Evolutionary conservation across 2,888 invertebrate species (phyloP).

Genomic region (Andrena bicolor): DNA sequence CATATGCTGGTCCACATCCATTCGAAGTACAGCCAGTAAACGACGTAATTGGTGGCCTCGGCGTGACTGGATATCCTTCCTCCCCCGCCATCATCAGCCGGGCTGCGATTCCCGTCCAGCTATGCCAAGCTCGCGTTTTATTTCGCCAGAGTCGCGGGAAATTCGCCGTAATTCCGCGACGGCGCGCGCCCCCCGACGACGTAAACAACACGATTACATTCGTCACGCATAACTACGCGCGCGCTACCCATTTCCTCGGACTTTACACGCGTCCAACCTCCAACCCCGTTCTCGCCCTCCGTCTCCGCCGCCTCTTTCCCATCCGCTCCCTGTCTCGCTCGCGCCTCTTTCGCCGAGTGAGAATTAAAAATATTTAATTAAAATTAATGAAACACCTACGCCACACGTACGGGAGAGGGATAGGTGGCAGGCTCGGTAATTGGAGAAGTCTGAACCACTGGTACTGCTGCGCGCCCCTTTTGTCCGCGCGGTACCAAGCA

Average conservation of each 20-base stretch:
- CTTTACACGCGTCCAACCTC: background rate
- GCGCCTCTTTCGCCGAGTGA: slow-evolving; percentile 33
- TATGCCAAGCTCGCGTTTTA: background rate
- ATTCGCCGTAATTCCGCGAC: slow-evolving; percentile 18
- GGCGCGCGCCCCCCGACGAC: background rate
- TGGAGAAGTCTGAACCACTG: slow-evolving; percentile 76
- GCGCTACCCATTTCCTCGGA: slow-evolving; percentile 8
- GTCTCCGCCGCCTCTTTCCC: slow-evolving; percentile 12
- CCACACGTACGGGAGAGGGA: slow-evolving; percentile 62
- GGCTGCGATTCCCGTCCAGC: background rate
- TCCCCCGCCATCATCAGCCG: background rate
- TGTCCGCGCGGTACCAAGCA: slow-evolving; percentile 50
- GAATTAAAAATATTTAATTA: slow-evolving; percentile 81
- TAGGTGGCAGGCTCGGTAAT: slow-evolving; percentile 71
- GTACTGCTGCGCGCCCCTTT: slow-evolving; percentile 54
- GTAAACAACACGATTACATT: slow-evolving; percentile 45
- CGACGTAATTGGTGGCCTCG: slow-evolving; percentile 22
- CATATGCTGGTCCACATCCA: background rate
- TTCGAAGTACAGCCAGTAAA: slow-evolving; percentile 14
- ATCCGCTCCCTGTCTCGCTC: background rate
- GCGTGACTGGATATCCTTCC: background rate
- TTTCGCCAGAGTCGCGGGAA: background rate
- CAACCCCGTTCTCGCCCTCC: slow-evolving; percentile 3
- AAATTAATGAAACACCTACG: slow-evolving; percentile 81
- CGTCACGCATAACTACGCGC: slow-evolving; percentile 7